These are phyloP conservation scores for Sebastes cheni DNA, from an alignment of 2,797 vertebrate species.

Conservation along the genomic window DNA sequence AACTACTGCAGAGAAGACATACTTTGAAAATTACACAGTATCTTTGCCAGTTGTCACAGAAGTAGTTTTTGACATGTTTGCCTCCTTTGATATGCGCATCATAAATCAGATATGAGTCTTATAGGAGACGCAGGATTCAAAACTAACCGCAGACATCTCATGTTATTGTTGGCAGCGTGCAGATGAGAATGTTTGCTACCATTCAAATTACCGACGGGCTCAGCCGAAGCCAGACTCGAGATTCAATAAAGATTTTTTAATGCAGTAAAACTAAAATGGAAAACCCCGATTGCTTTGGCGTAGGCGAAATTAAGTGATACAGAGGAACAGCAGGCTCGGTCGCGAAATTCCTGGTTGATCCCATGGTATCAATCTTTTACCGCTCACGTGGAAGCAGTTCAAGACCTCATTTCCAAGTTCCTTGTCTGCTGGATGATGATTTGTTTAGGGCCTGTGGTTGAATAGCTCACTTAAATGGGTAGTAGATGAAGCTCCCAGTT, in stretches of 20 bases:
- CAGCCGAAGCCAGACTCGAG: conserved; percentile 41
- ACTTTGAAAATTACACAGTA: conserved; percentile 40
- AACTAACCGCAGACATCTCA: conserved; percentile 62
- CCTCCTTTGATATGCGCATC: conserved; percentile 23
- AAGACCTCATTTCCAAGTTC: conserved; percentile 37
- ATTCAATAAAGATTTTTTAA: conserved; percentile 69
- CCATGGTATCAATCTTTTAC: conserved; percentile 60
- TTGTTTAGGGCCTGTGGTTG: conserved; percentile 55
- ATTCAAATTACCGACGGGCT: conserved; percentile 50
- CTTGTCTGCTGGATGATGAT: conserved; percentile 43
- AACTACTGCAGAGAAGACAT: background rate
- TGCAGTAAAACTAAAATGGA: conserved; percentile 65
- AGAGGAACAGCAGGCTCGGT: conserved; percentile 45
- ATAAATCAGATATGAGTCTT: conserved; percentile 52
- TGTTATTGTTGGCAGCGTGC: conserved; percentile 65
- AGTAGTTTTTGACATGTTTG: conserved; percentile 26
- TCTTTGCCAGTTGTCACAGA: conserved; percentile 27
- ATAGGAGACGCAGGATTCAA: conserved; percentile 40
- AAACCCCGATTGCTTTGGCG: conserved; percentile 45
- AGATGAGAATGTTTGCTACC: conserved; percentile 69
- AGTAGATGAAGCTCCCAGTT: conserved; percentile 24
- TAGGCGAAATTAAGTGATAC: conserved; percentile 42
- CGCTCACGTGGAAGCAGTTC: conserved; percentile 50
- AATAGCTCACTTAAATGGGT: conserved; percentile 36
- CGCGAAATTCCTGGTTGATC: conserved; percentile 62